phyloP scores from a whole-genome alignment of 2,797 vertebrate genomes.

The Florisuga fusca region DNA sequence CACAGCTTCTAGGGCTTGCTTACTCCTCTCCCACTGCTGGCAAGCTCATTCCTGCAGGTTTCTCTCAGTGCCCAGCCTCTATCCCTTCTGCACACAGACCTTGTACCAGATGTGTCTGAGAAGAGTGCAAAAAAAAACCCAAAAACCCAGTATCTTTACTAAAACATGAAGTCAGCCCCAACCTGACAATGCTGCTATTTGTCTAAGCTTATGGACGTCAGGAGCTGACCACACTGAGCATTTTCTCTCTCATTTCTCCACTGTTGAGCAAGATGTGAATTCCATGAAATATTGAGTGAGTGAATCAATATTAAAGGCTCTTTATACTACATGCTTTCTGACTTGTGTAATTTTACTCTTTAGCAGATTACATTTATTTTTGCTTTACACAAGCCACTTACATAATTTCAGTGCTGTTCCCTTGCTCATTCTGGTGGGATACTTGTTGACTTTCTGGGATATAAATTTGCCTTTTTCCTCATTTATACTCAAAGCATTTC shows the following conservation, averaged over 20 bases:
- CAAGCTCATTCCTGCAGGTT: background rate
- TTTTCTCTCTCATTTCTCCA: background rate
- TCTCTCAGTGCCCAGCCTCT: background rate
- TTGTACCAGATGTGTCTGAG: background rate
- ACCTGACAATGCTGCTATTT: background rate
- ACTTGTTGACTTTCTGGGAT: background rate
- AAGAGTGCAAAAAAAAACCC: background rate
- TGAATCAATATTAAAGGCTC: conserved; percentile 66
- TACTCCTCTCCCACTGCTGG: fast-evolving
- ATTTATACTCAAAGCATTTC: background rate
- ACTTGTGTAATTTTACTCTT: conserved; percentile 50
- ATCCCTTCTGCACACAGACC: background rate
- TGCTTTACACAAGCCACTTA: background rate
- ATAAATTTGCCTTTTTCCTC: background rate
- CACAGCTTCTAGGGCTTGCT: background rate
- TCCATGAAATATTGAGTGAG: conserved; percentile 58
- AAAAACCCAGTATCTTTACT: background rate
- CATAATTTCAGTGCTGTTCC: background rate
- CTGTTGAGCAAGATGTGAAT: conserved; percentile 24
- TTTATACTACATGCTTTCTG: conserved; percentile 41
- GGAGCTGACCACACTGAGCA: background rate
- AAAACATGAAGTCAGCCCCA: conserved; percentile 20
- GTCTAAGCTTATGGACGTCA: background rate
- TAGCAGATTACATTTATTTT: conserved; percentile 19
- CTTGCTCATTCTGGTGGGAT: background rate